A percentile compares a stretch with the other conserved stretches of the same genome.
These are phyloP conservation scores for Hippasteria phrygiana DNA, from an alignment of 53 echinoderm and acorn worm genomes.

Conservation along the genomic window DNA sequence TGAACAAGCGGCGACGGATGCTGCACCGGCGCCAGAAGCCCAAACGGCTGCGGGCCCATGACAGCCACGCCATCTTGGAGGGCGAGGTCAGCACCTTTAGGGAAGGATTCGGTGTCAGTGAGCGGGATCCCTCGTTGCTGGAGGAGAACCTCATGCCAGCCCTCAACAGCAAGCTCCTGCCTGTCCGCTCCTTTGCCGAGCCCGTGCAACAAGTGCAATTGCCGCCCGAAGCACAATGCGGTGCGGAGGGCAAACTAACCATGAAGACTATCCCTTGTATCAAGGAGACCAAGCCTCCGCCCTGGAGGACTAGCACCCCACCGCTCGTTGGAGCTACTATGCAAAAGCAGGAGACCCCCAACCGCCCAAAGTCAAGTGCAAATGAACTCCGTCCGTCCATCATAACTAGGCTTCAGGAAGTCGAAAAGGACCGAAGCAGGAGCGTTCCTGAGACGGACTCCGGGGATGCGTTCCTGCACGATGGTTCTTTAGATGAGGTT, in stretches of 20 bases:
- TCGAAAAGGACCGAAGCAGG: constrained; percentile 45
- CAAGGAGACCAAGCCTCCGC: constrained; percentile 53
- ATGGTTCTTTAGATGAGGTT: constrained; percentile 43
- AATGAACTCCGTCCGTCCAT: constrained; percentile 59
- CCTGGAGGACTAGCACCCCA: constrained; percentile 38
- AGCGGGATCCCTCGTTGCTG: constrained; percentile 79
- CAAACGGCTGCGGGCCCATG: constrained; percentile 80
- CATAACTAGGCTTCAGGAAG: constrained; percentile 50
- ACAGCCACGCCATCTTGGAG: constrained; percentile 96
- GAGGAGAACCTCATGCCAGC: constrained; percentile 73
- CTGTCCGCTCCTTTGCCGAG: constrained; percentile 52
- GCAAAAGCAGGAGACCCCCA: constrained; percentile 41
- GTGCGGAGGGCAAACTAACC: constrained; percentile 68
- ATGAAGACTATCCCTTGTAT: constrained; percentile 58
- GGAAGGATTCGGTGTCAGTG: constrained; percentile 89
- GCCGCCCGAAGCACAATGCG: constrained; percentile 64
- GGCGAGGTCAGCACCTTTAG: constrained; percentile 97
- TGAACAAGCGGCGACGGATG: constrained; percentile 82
- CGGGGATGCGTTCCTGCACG: constrained; percentile 33
- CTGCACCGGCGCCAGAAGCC: constrained; percentile 88
- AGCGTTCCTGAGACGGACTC: constrained; percentile 66
- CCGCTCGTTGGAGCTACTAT: constrained; percentile 53
- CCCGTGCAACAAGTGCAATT: constrained; percentile 58
- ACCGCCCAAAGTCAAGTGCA: constrained; percentile 48
- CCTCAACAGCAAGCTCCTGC: constrained; percentile 58